Evolutionary conservation across 1,140 invertebrate genomes (phyloP), one percentile per base, ranked within the genome.

Genomic region (Drosophila sproati): DNA sequence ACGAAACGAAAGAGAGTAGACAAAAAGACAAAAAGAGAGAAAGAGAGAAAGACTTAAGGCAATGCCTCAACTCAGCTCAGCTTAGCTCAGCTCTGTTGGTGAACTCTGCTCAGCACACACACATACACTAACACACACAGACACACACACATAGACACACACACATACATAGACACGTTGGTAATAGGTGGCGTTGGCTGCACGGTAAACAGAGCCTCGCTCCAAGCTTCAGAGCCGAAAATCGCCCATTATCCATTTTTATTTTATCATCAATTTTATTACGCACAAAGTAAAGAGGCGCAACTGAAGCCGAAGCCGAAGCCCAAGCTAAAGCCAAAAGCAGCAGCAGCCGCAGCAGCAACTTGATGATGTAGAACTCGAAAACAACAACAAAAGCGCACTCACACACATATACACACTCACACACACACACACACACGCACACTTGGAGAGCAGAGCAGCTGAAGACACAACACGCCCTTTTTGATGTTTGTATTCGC

Each of bases 191-290:
- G 39, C 39, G 20, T 20, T 20, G 39, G 39, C 39, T 64, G 77
- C 64, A 77, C 51, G 57, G 75, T 77, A 77, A 77, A 77, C 75
- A 78, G 71, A 59, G 50, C 37, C 43, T 59, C 39, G 68, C 48
- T 59, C 47, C 71, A 60, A 32, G 47, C 43, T 48, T 43, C 3
- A 2, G 39, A 43, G 39, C 78, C 75, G 78, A 86, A 78, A 87
- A 79, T 87, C 79, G 83, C 73, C 79, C 82, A 87, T 87, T 87
- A 87, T 87, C 82, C 82, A 87, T 82, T 87, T 87, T 87, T 87
- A 86, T 87, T 87, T 87, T 82, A 87, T 87, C 83, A 82, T 87
- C 82, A 87, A 87, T 87, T 87, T 87, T 87, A 87, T 87, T 87
- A 82, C 82, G 74, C 82, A 74, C 66, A 80, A 85, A 87, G 82